phyloP scores from a whole-genome alignment of 2,888 invertebrate species.

The Polyploca ridens region DNA sequence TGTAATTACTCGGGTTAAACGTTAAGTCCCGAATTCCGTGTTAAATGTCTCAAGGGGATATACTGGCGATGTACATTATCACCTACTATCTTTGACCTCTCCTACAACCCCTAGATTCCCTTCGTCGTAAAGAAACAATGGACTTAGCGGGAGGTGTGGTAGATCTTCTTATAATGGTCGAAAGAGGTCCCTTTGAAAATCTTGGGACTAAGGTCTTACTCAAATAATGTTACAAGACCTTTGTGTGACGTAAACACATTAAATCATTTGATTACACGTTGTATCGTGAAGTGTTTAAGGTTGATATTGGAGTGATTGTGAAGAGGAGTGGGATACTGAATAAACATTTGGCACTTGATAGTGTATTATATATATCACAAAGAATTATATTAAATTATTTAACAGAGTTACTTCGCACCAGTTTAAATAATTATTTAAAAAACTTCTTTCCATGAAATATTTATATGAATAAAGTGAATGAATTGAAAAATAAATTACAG shows the following conservation, averaged over 20 bases:
- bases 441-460: too few species aligned
- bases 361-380: neutral
- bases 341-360: neutral
- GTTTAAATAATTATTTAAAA: too few species aligned
- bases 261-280: constrained; percentile 11
- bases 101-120: constrained; percentile 31
- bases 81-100: constrained; percentile 67
- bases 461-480: neutral
- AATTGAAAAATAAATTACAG: constrained; percentile 1
- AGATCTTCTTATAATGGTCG: neutral
- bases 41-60: constrained; percentile 73
- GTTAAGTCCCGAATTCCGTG: constrained; percentile 74
- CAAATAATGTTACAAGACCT: constrained; percentile 14
- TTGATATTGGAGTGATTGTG: neutral
- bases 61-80: constrained; percentile 65
- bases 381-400: too few species aligned
- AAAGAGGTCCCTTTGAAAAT: constrained; percentile 50
- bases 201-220: constrained; percentile 38
- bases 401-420: too few species aligned
- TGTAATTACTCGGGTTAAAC: constrained; percentile 77
- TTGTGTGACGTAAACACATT: constrained; percentile 4
- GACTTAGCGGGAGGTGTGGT: neutral
- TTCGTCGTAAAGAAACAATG: constrained; percentile 14
- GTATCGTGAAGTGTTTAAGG: neutral
- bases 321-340: neutral